Conservation (phyloP, 2,888 invertebrate species). For the Flabesymbios commensalis region DNA sequence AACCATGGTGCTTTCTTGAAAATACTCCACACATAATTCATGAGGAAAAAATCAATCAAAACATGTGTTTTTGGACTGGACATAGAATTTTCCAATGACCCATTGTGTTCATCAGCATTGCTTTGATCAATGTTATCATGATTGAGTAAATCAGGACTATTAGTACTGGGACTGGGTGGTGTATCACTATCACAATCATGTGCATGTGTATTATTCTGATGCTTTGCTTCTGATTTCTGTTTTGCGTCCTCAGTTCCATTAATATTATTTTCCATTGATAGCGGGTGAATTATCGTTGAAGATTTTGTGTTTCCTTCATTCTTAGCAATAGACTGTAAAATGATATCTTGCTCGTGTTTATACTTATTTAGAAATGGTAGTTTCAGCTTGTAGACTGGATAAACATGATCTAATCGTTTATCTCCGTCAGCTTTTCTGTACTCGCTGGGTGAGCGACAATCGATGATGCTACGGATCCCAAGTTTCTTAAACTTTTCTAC, state of each 20-base stretch:
- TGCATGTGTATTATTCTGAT: background rate
- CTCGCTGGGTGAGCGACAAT: slow-evolving; percentile 45
- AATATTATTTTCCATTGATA: background rate
- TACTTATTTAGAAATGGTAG: slow-evolving; percentile 33
- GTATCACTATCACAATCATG: background rate
- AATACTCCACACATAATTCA: slow-evolving; percentile 39
- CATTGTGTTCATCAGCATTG: background rate
- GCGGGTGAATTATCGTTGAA: background rate
- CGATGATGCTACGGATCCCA: slow-evolving; percentile 45
- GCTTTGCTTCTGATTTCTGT: background rate
- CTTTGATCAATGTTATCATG: background rate
- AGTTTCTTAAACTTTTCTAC: slow-evolving; percentile 35
- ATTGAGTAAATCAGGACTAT: background rate
- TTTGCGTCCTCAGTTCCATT: background rate
- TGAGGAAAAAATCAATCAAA: slow-evolving; percentile 44
- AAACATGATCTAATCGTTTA: slow-evolving; percentile 41
- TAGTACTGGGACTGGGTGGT: background rate
- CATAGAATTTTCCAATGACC: background rate
- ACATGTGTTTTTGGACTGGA: slow-evolving; percentile 37
- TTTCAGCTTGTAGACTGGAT: slow-evolving; percentile 39
- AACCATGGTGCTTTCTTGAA: slow-evolving; percentile 45
- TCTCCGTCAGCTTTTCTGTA: slow-evolving; percentile 39
- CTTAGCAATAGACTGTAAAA: background rate
- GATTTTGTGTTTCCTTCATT: background rate
- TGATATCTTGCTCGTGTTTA: slow-evolving; percentile 29